Conservation (phyloP, 2,797 vertebrate genomes). For the Sebastes taczanowskii region DNA sequence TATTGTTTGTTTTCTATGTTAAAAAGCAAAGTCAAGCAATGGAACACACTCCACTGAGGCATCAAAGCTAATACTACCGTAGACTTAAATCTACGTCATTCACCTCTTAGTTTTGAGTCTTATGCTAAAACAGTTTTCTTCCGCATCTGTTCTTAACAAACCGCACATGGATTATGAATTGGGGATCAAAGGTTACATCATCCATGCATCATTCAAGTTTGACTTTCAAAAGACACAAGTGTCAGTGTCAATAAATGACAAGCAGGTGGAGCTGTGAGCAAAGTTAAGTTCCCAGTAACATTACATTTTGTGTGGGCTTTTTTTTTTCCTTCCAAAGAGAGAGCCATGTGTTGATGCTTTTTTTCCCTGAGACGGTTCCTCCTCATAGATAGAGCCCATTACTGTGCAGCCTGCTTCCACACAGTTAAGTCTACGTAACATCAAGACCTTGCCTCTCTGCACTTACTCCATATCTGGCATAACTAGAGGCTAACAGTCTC, state of each 20-base stretch:
- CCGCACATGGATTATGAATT: background rate
- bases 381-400: conserved; percentile 7
- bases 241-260: conserved; percentile 83
- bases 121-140: background rate
- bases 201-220: background rate
- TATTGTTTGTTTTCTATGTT: background rate
- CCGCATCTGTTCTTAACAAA: background rate
- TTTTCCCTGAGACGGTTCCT: conserved; percentile 24
- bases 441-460: conserved; percentile 31
- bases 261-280: conserved; percentile 90
- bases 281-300: conserved; percentile 75
- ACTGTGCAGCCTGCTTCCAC: conserved; percentile 35
- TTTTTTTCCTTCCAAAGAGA: conserved; percentile 30
- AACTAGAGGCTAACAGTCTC: conserved; percentile 62
- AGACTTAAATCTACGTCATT: background rate
- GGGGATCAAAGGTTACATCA: conserved; percentile 10
- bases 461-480: conserved; percentile 49
- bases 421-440: conserved; percentile 35
- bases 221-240: conserved; percentile 41
- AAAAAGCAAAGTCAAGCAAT: background rate
- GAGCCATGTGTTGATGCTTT: conserved; percentile 30
- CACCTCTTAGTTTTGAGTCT: background rate
- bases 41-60: background rate
- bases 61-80: background rate
- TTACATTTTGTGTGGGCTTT: background rate